A percentile compares a stretch with the other conserved stretches of the same genome.
phyloP scores from a whole-genome alignment of 2,113 vertebrate genomes.

The Oryzias woworae region DNA sequence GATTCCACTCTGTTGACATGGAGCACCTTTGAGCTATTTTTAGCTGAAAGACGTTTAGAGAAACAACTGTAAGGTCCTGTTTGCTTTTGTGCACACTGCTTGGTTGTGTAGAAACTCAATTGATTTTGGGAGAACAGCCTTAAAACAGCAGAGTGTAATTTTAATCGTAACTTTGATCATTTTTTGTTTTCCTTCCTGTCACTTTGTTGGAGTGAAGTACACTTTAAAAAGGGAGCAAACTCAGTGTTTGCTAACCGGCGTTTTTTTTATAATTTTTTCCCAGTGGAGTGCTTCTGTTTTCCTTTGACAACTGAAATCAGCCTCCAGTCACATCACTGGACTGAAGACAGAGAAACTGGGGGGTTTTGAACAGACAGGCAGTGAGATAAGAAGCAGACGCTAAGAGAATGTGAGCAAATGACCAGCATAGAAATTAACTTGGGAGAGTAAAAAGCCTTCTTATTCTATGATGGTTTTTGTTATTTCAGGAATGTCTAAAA shows the following conservation, averaged over 20 bases:
- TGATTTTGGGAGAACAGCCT: not conserved
- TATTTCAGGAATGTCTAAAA: no score
- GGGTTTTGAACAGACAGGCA: slow-evolving; percentile 17
- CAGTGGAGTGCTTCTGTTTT: slow-evolving; percentile 25
- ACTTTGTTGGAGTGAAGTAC: slow-evolving; percentile 24
- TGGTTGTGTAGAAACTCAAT: slow-evolving; percentile 7
- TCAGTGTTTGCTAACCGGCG: slow-evolving; percentile 23
- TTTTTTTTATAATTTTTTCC: slow-evolving; percentile 35
- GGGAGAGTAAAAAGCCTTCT: slow-evolving; percentile 7
- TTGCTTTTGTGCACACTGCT: not conserved
- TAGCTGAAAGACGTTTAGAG: not conserved
- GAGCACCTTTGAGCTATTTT: no score
- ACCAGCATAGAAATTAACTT: slow-evolving; percentile 18
- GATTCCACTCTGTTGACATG: no score
- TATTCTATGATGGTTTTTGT: no score
- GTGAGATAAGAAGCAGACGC: slow-evolving; percentile 1
- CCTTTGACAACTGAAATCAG: slow-evolving; percentile 40
- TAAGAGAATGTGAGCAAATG: slow-evolving; percentile 29
- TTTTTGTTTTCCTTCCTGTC: slow-evolving; percentile 26
- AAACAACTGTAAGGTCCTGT: slow-evolving; percentile 2
- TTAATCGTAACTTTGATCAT: slow-evolving; percentile 19
- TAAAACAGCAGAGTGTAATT: slow-evolving; percentile 34
- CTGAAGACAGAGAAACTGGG: slow-evolving; percentile 5
- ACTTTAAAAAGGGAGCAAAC: slow-evolving; percentile 11
- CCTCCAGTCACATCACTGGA: slow-evolving; percentile 7